Percentiles rank a stretch among this genome's conserved stretches.
These are phyloP conservation scores for Camponotus fellah DNA, from an alignment of 2,888 invertebrate genomes.

Conservation along the genomic window DNA sequence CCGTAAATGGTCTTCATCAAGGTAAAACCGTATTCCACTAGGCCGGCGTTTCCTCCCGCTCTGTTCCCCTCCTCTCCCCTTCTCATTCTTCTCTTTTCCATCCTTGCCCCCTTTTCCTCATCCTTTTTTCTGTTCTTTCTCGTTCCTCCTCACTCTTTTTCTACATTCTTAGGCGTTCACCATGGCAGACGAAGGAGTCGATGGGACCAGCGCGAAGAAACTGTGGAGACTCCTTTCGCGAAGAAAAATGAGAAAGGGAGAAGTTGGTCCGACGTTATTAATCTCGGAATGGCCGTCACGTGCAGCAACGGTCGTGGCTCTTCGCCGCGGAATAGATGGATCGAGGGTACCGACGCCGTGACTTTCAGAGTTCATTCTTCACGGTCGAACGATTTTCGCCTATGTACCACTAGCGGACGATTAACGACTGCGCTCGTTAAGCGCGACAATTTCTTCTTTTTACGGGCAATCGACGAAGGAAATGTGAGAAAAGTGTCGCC, in stretches of 20 bases:
- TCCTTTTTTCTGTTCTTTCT: slow-evolving; percentile 24
- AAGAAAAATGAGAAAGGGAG: slow-evolving; percentile 19
- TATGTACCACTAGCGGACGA: slow-evolving; percentile 68
- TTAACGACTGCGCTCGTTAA: slow-evolving; percentile 77
- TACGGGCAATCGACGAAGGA: slow-evolving; percentile 27
- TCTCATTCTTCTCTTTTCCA: background rate
- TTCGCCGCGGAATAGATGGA: slow-evolving; percentile 63
- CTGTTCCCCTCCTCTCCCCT: background rate
- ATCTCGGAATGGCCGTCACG: slow-evolving; percentile 70
- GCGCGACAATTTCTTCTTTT: slow-evolving; percentile 69
- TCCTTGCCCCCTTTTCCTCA: slow-evolving; percentile 21
- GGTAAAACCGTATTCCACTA: slow-evolving; percentile 67
- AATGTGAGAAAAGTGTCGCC: background rate
- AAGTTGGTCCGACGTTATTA: slow-evolving; percentile 70
- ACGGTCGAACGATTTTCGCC: slow-evolving; percentile 72
- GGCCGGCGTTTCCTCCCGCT: slow-evolving; percentile 59
- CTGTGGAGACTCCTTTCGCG: slow-evolving; percentile 5
- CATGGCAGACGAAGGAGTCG: slow-evolving; percentile 27
- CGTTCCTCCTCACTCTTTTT: slow-evolving; percentile 24
- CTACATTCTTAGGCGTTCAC: slow-evolving; percentile 3
- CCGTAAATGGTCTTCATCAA: slow-evolving; percentile 79
- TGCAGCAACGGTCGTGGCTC: slow-evolving; percentile 59
- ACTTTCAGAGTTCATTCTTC: slow-evolving; percentile 73
- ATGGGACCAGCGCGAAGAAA: slow-evolving; percentile 8
- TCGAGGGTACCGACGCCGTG: slow-evolving; percentile 57